A percentile compares a stretch with the other conserved stretches of the same genome.
Conservation (phyloP, 2,113 vertebrate genomes). For the Prunella himalayana region DNA sequence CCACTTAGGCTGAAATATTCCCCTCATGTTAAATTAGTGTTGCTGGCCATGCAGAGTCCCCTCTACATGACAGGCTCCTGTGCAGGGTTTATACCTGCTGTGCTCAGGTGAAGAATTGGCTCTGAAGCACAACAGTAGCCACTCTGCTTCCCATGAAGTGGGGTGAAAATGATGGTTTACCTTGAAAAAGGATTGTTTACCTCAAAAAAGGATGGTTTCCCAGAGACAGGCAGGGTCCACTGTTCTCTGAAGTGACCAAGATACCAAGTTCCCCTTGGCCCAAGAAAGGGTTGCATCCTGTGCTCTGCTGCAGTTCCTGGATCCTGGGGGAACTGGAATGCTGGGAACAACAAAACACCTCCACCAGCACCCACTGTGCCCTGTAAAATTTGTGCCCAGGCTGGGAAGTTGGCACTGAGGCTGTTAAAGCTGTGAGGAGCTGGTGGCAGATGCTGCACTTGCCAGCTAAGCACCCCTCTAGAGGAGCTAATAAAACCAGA, state of each 20-base stretch:
- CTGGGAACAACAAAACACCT: neutral
- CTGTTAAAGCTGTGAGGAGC: neutral
- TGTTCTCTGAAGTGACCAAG: accelerated
- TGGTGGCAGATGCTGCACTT: conserved; percentile 34
- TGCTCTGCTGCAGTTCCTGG: neutral
- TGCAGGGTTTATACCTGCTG: neutral
- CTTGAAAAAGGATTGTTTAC: neutral
- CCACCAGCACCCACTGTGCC: neutral
- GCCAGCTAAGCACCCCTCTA: conserved; percentile 22
- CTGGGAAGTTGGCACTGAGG: neutral
- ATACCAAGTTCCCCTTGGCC: neutral
- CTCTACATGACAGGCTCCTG: neutral
- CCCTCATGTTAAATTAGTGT: neutral
- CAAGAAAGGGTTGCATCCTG: neutral
- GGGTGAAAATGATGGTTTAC: neutral
- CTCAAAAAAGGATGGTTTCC: neutral
- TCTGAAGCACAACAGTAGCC: neutral
- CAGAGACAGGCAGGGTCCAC: accelerated
- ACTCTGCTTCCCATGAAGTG: neutral
- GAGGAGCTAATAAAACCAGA: neutral
- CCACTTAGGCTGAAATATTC: neutral
- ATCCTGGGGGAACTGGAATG: neutral
- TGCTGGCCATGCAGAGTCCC: neutral
- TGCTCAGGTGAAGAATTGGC: neutral
- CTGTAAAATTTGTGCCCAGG: neutral